A percentile compares a stretch with the other conserved stretches of the same genome.
phyloP scores from a whole-genome alignment of 37 sponge, comb jelly and placozoan genomes.

The Oscarella lobularis region DNA sequence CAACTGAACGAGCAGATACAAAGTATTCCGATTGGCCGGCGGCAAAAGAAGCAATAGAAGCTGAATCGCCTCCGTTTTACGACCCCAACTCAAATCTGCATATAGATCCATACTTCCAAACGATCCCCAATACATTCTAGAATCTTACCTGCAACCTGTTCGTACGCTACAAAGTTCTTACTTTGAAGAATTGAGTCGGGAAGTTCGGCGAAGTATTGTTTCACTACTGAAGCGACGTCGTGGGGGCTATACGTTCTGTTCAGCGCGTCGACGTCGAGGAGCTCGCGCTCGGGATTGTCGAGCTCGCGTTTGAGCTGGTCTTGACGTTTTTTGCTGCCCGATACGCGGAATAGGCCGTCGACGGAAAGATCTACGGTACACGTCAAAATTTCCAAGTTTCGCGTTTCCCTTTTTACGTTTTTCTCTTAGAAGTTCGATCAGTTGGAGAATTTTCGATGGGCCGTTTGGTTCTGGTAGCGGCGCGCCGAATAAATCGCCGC shows the following conservation, averaged over 20 bases:
- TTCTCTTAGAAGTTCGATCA: neutral
- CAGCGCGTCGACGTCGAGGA: neutral
- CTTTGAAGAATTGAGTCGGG: neutral
- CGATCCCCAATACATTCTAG: neutral
- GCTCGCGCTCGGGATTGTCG: neutral
- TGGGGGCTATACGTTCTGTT: neutral
- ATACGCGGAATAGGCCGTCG: neutral
- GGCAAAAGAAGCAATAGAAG: neutral
- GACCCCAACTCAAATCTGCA: neutral
- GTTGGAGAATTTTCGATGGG: neutral
- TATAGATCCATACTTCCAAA: neutral
- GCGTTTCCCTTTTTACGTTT: too few relatives aligned
- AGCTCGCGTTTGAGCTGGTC: neutral
- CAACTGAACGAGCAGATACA: neutral
- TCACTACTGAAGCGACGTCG: neutral
- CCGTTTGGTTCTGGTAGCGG: constrained; percentile 1
- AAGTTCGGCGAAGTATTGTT: neutral
- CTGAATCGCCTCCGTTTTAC: neutral
- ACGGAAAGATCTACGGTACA: neutral
- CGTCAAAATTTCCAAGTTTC: too few relatives aligned
- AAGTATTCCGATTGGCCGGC: neutral
- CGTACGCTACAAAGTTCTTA: neutral
- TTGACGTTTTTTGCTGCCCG: neutral
- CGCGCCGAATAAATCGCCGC: neutral
- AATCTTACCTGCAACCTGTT: neutral